These are phyloP conservation scores for Agonopterix arenella DNA, from an alignment of 2,888 invertebrate species.

Conservation along the genomic window DNA sequence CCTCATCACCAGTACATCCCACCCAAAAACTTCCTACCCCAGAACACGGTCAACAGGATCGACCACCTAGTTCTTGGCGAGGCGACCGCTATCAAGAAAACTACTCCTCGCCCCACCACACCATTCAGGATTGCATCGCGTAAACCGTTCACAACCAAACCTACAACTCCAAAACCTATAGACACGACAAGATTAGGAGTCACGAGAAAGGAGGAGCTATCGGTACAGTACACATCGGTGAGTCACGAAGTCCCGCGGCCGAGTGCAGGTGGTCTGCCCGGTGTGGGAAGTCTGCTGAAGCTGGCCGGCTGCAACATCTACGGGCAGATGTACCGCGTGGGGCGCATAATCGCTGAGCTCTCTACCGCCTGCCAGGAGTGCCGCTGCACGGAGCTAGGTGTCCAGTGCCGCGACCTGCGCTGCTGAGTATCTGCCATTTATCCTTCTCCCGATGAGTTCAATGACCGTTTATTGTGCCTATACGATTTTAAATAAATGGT, in stretches of 20 bases:
- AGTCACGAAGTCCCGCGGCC: conserved; percentile 15
- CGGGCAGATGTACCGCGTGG: conserved; percentile 91
- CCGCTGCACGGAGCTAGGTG: conserved; percentile 90
- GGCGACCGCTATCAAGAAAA: conserved; percentile 52
- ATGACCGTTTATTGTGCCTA: too few species aligned
- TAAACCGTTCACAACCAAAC: conserved; percentile 12
- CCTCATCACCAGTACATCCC: conserved; percentile 38
- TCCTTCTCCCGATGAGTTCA: neutral
- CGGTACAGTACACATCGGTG: conserved; percentile 20
- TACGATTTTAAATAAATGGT: too few species aligned
- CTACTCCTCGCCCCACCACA: conserved; percentile 31
- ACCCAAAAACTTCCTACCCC: conserved; percentile 30
- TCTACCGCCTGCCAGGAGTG: conserved; percentile 90
- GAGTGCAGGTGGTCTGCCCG: conserved; percentile 10
- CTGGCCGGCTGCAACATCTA: conserved; percentile 93
- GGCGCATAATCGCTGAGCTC: conserved; percentile 87
- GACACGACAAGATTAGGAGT: conserved; percentile 14
- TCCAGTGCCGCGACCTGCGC: conserved; percentile 83
- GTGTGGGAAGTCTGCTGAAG: conserved; percentile 78
- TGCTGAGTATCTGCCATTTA: neutral
- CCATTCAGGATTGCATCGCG: conserved; percentile 19
- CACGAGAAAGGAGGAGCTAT: conserved; percentile 21
- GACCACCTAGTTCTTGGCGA: conserved; percentile 65
- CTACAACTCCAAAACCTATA: conserved; percentile 18
- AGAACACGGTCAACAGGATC: conserved; percentile 51